Conservation (phyloP, 2,113 vertebrate genomes). For the Antennarius striatus region DNA sequence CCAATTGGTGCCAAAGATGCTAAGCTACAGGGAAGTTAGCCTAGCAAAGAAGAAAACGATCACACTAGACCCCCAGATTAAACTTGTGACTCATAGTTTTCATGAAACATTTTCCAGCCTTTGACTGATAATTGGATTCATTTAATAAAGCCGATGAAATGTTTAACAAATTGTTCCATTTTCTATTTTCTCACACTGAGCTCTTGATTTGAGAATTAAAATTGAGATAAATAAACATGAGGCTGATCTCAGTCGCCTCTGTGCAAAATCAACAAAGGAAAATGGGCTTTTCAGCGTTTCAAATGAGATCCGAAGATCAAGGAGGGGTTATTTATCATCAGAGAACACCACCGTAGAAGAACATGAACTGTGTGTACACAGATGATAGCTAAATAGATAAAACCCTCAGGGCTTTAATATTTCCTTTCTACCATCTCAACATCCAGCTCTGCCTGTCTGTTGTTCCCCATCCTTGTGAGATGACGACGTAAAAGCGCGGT, state of each 20-base stretch:
- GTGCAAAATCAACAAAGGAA: constrained; percentile 40
- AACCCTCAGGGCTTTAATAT: neutral
- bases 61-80: too few species aligned
- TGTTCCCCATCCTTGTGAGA: neutral
- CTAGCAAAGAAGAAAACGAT: neutral
- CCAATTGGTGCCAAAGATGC: too few species aligned
- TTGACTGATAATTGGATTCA: constrained; percentile 20
- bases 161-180: constrained; percentile 10
- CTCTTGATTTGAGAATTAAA: constrained; percentile 43
- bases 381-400: neutral
- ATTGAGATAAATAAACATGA: constrained; percentile 63
- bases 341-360: constrained; percentile 1
- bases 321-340: constrained; percentile 32
- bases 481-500: constrained; percentile 9
- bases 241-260: constrained; percentile 23
- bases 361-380: constrained; percentile 1
- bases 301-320: constrained; percentile 23
- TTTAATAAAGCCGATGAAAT: constrained; percentile 13
- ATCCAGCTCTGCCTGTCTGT: neutral
- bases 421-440: neutral
- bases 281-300: constrained; percentile 32
- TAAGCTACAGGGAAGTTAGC: neutral
- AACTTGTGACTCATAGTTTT: neutral
- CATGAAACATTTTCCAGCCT: constrained; percentile 18
- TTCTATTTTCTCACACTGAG: constrained; percentile 17